Evolutionary conservation across 1,140 invertebrate genomes (phyloP).

Genomic region (Antheraea mylitta): DNA sequence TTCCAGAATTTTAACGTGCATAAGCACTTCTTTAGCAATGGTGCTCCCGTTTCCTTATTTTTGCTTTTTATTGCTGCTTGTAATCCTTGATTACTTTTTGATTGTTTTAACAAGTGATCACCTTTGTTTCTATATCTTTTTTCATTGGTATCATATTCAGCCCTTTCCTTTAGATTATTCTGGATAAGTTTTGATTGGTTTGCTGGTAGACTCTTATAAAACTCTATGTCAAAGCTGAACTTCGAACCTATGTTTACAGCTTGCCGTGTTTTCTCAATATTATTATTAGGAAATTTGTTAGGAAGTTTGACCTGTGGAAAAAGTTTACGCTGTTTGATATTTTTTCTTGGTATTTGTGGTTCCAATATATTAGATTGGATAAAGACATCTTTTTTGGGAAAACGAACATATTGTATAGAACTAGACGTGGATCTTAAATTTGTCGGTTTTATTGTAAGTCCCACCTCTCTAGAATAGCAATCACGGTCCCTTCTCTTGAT

Average conservation of each 20-base stretch:
- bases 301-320: not conserved
- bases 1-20: conserved; percentile 20
- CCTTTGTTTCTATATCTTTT: not conserved
- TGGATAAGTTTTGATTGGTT: not conserved
- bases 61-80: conserved; percentile 1
- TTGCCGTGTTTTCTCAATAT: conserved; percentile 11
- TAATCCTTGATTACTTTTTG: not conserved
- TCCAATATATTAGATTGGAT: not conserved
- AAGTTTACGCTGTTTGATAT: not conserved
- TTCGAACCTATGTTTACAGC: conserved; percentile 32
- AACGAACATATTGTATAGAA: not conserved
- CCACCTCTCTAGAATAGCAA: conserved; percentile 5
- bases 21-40: conserved; percentile 20
- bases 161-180: not conserved
- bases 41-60: conserved; percentile 5
- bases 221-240: conserved; percentile 31
- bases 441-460: not conserved
- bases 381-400: not conserved
- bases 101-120: not conserved
- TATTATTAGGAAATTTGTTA: not conserved
- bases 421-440: conserved; percentile 8
- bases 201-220: not conserved
- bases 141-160: not conserved
- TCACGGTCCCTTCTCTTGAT: conserved; percentile 21
- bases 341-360: not conserved